Evolutionary conservation across 2,113 vertebrate species (phyloP), one percentile per base, ranked within the genome.

Genomic region (Maccullochella peelii): DNA sequence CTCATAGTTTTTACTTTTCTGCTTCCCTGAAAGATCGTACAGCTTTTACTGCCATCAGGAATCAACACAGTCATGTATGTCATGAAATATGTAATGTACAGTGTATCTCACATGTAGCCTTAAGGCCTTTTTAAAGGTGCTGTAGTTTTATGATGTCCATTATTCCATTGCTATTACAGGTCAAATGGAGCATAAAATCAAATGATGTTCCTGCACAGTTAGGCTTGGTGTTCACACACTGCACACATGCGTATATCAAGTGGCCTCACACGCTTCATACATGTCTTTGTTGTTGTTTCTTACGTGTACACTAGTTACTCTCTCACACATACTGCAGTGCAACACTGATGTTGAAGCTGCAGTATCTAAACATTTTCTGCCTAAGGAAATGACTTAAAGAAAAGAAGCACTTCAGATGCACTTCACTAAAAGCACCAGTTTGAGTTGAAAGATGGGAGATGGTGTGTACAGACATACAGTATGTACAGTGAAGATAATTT

Each of bases 151-250:
- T 84, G 72, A 36, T 5, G 27, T 58, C 77, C 82, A 88, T 88
- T 88, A 84, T 83, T 86, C 76, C 65, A 58, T 49, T 63, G 70
- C 44, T 86, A 86, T 88, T 90, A 86, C 49, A 79, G 75, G 65
- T 85, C 73, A 89, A 89, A 80, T 73, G 82, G 79, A 49, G 70
- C 72, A 68, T 82, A 77, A 84, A 82, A 82, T 86, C 62, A 79
- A 77, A 59, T 49, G 23, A 67, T 66, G 59, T 77, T 38, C 42
- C 72, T 47, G 61, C 38, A 59, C 25, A 80, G 81, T 77, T 70
- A 71, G 76, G 55, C 33, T 72, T 1, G 18, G 68, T 14, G 47
- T 76, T 85, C 65, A 69, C 65, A 69, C 36, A 57, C 49, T 49
- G 16, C 30, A 21, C 15, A 33, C 23, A 42, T 27, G 6, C 38